Evolutionary conservation across 1,140 invertebrate genomes (phyloP), one percentile per base, ranked within the genome.

Genomic region (Brachystomella parvula): DNA sequence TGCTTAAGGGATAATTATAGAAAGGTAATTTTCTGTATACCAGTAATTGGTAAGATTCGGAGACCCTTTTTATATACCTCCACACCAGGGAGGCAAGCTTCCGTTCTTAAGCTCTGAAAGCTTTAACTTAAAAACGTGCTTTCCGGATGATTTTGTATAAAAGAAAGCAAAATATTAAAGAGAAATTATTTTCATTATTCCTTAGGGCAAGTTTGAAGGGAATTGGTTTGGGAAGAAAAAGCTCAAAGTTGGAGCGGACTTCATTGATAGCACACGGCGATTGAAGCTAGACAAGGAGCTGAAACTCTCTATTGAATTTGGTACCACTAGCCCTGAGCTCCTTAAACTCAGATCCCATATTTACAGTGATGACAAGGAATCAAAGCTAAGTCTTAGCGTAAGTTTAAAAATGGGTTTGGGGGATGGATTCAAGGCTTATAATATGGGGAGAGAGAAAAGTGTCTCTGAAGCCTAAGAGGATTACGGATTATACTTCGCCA

Each of bases 211-310:
- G 31, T 60, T 69, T 59, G 33, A 21, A 1, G 44, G 65, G 21
- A 64, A 71, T 33, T 73, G 72, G 72, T 71, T 71, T 57, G 68
- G 71, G n/a, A 26, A 15, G 3, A 65, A 69, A 29, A 39, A 47
- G 15, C 39, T 73, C 0, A 49, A 21, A 3, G 1, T 73, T 26
- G 57, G 32, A 0, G 28, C 65, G 9, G 49, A 70, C 0, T 62
- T 61, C 15, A 49, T 12, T 3, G 71, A 73, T 35, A 35, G 62
- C 35, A 67, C 64, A 31, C 65, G 66, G 39, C 35, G 68, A 26
- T 53, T 64, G 17, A 47, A 49, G 17, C 9, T 62, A 1, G 67
- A 73, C 44, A 66, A 56, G n/a, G 29, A 61, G 19, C 21, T 68
- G 6, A n/a, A 30, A 44, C n/a, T 70, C 1, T 30, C 47, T 3